A percentile compares a stretch with the other conserved stretches of the same genome.
These are phyloP conservation scores for Strix uralensis DNA, from an alignment of 2,113 vertebrate species.

Conservation along the genomic window DNA sequence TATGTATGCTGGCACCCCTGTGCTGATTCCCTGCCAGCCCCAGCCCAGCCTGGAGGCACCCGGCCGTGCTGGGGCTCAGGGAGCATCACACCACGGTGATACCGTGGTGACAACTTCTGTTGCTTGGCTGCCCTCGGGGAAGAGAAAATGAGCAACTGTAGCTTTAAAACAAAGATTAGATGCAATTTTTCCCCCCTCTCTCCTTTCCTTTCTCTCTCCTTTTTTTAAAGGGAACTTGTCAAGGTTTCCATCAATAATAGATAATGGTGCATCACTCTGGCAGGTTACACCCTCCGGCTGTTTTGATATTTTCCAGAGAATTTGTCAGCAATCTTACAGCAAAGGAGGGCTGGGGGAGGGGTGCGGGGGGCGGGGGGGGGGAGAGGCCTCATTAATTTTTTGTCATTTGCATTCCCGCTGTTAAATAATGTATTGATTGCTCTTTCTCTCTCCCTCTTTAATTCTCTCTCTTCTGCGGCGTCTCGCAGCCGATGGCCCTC, in stretches of 20 bases:
- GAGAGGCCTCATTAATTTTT: constrained; percentile 71
- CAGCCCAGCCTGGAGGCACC: not conserved
- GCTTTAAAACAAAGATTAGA: constrained; percentile 71
- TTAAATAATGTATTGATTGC: constrained; percentile 84
- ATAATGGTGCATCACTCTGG: constrained; percentile 72
- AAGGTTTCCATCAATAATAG: constrained; percentile 82
- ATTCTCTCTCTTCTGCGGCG: constrained; percentile 30
- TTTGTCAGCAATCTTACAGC: constrained; percentile 75
- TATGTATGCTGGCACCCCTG: accelerated
- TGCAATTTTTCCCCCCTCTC: not conserved
- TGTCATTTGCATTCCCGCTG: constrained; percentile 76
- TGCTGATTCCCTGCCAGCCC: not conserved
- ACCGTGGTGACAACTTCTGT: not conserved
- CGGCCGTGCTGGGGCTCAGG: not conserved
- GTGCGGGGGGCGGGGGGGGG: accelerated
- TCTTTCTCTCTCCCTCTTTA: constrained; percentile 47
- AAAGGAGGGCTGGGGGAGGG: constrained; percentile 33
- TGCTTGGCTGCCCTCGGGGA: not conserved
- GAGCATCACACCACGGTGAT: not conserved
- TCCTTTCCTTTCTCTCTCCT: not conserved
- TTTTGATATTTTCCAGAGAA: constrained; percentile 81
- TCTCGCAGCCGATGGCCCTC: constrained; percentile 42
- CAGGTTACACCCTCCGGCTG: constrained; percentile 80
- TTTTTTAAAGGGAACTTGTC: constrained; percentile 74
- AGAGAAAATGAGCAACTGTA: not conserved